These are phyloP conservation scores for Venturia canescens DNA, from an alignment of 1,140 invertebrate species.

Conservation along the genomic window DNA sequence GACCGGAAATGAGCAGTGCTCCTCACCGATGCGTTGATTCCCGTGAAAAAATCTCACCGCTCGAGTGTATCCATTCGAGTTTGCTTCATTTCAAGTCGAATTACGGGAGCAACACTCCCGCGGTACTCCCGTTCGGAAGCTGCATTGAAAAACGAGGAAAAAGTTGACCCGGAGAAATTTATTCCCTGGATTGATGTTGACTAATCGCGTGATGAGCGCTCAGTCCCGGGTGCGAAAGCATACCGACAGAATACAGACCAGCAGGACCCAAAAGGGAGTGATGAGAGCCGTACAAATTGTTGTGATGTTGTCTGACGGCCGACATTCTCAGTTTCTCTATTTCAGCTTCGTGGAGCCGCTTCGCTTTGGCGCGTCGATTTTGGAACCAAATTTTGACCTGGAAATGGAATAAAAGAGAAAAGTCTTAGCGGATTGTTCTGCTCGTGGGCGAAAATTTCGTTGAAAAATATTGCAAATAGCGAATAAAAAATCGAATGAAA, in stretches of 20 bases:
- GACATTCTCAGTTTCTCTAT: slow-evolving; percentile 92
- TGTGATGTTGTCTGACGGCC: slow-evolving; percentile 78
- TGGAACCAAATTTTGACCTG: slow-evolving; percentile 99
- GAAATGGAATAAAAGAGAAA: slow-evolving; percentile 56
- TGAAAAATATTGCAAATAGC: too few relatives aligned
- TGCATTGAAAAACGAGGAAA: neutral
- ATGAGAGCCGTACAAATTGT: slow-evolving; percentile 74
- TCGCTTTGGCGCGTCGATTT: slow-evolving; percentile 96
- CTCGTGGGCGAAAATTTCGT: too few relatives aligned
- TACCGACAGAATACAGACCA: slow-evolving; percentile 68
- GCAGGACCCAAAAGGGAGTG: slow-evolving; percentile 67
- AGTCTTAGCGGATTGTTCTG: too few relatives aligned
- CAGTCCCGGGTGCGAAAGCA: slow-evolving; percentile 68
- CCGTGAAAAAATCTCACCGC: neutral
- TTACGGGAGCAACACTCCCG: neutral
- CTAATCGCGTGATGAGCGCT: slow-evolving; percentile 64
- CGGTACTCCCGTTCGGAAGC: neutral
- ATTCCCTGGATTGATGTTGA: slow-evolving; percentile 69
- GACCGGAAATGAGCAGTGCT: neutral
- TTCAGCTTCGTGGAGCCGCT: slow-evolving; percentile 96
- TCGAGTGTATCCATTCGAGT: neutral
- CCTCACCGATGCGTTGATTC: neutral
- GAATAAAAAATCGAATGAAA: too few relatives aligned
- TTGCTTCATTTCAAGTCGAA: neutral
- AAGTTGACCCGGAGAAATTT: slow-evolving; percentile 49